These are phyloP conservation scores for Busseola fusca DNA, from an alignment of 2,888 invertebrate genomes.

Conservation along the genomic window DNA sequence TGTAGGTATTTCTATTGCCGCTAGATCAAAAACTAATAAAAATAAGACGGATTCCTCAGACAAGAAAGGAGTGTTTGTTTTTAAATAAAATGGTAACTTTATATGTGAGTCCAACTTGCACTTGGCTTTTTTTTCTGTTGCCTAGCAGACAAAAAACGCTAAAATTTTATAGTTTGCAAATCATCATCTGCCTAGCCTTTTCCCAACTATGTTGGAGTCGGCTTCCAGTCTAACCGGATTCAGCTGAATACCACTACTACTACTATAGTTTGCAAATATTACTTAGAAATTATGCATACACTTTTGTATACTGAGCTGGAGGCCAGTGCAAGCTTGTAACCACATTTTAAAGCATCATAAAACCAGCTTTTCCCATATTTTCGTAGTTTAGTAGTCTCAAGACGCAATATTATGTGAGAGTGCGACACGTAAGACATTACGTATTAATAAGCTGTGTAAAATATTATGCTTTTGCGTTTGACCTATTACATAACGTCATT, in stretches of 20 bases:
- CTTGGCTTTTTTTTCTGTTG: neutral
- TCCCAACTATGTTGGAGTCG: too few relatives aligned
- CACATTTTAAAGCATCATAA: constrained; percentile 39
- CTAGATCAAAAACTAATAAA: too few relatives aligned
- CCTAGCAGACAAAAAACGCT: neutral
- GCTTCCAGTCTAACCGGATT: too few relatives aligned
- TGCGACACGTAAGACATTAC: constrained; percentile 27
- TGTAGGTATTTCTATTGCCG: too few relatives aligned
- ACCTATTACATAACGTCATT: constrained; percentile 33
- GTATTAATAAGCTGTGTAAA: constrained; percentile 29
- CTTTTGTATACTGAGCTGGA: neutral
- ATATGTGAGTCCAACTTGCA: too few relatives aligned
- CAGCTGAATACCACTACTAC: too few relatives aligned
- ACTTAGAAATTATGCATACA: neutral
- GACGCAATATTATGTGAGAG: constrained; percentile 23
- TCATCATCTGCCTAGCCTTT: too few relatives aligned
- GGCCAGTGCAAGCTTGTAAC: constrained; percentile 23
- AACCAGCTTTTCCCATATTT: constrained; percentile 32
- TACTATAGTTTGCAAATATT: neutral
- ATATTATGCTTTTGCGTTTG: constrained; percentile 22
- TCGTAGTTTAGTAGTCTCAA: constrained; percentile 29
- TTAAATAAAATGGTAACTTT: too few relatives aligned
- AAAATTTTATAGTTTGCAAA: too few relatives aligned
- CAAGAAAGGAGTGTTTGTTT: neutral
- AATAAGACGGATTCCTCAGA: too few relatives aligned